Conservation (phyloP, 2,888 invertebrate genomes). For the Chrysolina americana region DNA sequence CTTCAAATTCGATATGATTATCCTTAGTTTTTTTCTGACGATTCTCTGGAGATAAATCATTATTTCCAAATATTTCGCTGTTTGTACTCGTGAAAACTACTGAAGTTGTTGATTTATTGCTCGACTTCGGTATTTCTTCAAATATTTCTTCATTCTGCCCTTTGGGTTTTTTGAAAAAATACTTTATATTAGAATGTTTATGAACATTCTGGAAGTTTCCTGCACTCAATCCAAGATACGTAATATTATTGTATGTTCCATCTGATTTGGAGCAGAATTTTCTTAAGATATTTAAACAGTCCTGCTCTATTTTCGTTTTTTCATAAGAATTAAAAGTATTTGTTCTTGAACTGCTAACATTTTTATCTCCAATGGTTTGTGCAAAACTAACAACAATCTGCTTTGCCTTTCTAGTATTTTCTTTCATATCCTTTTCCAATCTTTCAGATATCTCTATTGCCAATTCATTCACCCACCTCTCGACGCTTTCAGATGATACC, state of each 20-base stretch:
- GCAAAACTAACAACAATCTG: slow-evolving; percentile 83
- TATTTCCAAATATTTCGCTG: neutral
- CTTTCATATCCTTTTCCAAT: slow-evolving; percentile 82
- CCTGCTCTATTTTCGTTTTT: slow-evolving; percentile 76
- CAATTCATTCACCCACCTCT: slow-evolving; percentile 87
- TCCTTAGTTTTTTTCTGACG: neutral
- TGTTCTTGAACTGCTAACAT: slow-evolving; percentile 78
- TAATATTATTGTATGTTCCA: slow-evolving; percentile 71
- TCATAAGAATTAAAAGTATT: slow-evolving; percentile 75
- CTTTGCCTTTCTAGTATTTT: slow-evolving; percentile 86
- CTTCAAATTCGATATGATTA: no score
- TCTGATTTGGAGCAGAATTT: slow-evolving; percentile 68
- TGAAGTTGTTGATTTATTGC: neutral
- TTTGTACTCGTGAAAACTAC: neutral
- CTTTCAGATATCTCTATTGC: slow-evolving; percentile 87
- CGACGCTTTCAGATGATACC: slow-evolving; percentile 75
- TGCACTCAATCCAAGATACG: slow-evolving; percentile 81
- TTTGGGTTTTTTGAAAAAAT: slow-evolving; percentile 52
- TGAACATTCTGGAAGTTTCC: slow-evolving; percentile 81
- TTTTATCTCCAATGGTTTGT: slow-evolving; percentile 71
- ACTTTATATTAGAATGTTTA: slow-evolving; percentile 67
- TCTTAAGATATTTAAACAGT: slow-evolving; percentile 78
- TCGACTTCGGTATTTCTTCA: neutral
- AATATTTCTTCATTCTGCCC: neutral
- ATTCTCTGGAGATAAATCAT: neutral